These are phyloP conservation scores for Periophthalmus magnuspinnatus DNA, from an alignment of 2,797 vertebrate species.

Conservation along the genomic window DNA sequence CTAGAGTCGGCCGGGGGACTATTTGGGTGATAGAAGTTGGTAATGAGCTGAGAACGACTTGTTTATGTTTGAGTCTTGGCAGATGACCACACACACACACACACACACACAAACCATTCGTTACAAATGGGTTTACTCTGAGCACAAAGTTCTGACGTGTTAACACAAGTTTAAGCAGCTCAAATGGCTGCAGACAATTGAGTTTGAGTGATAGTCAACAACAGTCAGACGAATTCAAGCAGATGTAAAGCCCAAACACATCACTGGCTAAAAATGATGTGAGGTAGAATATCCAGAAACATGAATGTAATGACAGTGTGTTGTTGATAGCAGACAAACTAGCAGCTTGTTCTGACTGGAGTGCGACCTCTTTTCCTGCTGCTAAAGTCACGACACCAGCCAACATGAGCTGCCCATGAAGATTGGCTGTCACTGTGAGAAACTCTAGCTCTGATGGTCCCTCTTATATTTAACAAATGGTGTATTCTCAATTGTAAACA, in stretches of 20 bases:
- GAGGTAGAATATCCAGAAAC: neutral
- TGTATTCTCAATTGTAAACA: neutral
- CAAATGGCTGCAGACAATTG: conserved; percentile 31
- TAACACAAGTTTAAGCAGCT: conserved; percentile 10
- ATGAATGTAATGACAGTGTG: neutral
- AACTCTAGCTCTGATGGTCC: neutral
- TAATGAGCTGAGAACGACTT: conserved; percentile 46
- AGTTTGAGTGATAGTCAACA: conserved; percentile 23
- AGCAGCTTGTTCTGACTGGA: neutral
- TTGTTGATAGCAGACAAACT: neutral
- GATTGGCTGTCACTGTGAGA: neutral
- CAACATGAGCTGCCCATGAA: neutral
- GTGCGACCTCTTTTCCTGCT: neutral
- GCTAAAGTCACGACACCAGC: neutral
- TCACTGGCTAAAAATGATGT: neutral
- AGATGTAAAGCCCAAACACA: neutral
- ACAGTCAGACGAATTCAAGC: conserved; percentile 2
- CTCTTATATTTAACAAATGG: neutral
- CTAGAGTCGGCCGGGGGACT: conserved; percentile 3
- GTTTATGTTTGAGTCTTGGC: conserved; percentile 22
- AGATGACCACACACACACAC: conserved; percentile 30
- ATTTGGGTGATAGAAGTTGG: conserved; percentile 33
- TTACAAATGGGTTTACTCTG: neutral
- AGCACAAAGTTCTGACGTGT: neutral
- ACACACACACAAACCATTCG: conserved; percentile 11